A percentile compares a stretch with the other conserved stretches of the same genome.
phyloP scores from a whole-genome alignment of 2,113 vertebrate species.

The Xenus cinereus region DNA sequence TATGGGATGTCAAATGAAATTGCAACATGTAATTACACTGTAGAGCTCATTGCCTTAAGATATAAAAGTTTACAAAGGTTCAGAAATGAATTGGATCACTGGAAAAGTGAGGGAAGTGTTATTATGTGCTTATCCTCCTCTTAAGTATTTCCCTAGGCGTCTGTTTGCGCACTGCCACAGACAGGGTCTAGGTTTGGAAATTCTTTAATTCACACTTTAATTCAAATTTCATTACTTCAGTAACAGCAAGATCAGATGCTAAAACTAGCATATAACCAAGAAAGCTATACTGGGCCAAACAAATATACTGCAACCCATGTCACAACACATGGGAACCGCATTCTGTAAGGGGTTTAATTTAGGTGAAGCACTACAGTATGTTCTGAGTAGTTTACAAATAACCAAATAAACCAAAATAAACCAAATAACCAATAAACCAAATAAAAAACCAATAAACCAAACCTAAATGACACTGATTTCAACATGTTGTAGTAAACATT shows the following conservation, averaged over 20 bases:
- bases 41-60: background rate
- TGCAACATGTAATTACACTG: conserved; percentile 1
- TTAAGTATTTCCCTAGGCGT: background rate
- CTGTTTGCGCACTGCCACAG: background rate
- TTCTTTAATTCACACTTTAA: background rate
- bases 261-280: background rate
- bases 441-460: too few species aligned
- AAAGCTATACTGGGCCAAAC: background rate
- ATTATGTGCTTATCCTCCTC: background rate
- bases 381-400: background rate
- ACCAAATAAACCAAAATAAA: background rate
- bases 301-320: background rate
- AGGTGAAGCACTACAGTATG: background rate
- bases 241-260: background rate
- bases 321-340: accelerated
- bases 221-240: background rate
- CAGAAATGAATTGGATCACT: background rate
- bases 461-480: background rate
- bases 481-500: background rate
- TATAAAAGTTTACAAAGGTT: background rate
- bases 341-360: background rate
- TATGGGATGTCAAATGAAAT: conserved; percentile 1
- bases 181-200: background rate
- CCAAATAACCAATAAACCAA: background rate
- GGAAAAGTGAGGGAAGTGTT: background rate